Evolutionary conservation across 2,888 invertebrate species (phyloP).

Genomic region (Lepidochrysops patricia): DNA sequence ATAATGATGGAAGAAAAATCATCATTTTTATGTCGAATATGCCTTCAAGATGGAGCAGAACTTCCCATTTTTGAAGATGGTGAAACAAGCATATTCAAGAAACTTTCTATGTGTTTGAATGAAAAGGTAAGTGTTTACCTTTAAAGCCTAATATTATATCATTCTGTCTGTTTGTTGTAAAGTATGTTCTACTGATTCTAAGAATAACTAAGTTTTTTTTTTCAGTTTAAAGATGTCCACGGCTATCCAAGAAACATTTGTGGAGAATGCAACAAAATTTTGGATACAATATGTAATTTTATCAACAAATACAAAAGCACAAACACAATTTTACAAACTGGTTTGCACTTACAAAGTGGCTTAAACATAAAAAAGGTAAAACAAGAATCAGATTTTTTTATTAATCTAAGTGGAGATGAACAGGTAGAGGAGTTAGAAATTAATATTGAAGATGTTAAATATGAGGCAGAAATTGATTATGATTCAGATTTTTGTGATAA

Average conservation of each 20-base stretch:
- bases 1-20: slow-evolving; percentile 12
- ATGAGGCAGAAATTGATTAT: not conserved
- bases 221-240: slow-evolving; percentile 52
- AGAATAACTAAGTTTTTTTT: slow-evolving; percentile 18
- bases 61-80: slow-evolving; percentile 46
- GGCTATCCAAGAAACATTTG: slow-evolving; percentile 57
- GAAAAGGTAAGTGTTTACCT: slow-evolving; percentile 38
- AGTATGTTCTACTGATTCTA: slow-evolving; percentile 6
- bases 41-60: slow-evolving; percentile 46
- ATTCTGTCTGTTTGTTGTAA: no score
- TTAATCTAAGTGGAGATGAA: slow-evolving; percentile 19
- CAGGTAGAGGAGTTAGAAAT: not conserved
- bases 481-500: slow-evolving; percentile 21
- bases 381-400: slow-evolving; percentile 32
- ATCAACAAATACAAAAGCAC: slow-evolving; percentile 48
- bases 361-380: slow-evolving; percentile 36
- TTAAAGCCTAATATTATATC: slow-evolving; percentile 4
- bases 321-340: slow-evolving; percentile 39
- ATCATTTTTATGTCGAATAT: slow-evolving; percentile 47
- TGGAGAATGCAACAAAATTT: slow-evolving; percentile 38
- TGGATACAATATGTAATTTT: slow-evolving; percentile 43
- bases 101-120: slow-evolving; percentile 44
- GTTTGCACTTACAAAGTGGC: slow-evolving; percentile 31
- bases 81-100: slow-evolving; percentile 32
- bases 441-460: slow-evolving; percentile 20